Evolutionary conservation across 2,797 vertebrate genomes (phyloP), one percentile per base, ranked within the genome.

Genomic region (Poeciliopsis turneri): DNA sequence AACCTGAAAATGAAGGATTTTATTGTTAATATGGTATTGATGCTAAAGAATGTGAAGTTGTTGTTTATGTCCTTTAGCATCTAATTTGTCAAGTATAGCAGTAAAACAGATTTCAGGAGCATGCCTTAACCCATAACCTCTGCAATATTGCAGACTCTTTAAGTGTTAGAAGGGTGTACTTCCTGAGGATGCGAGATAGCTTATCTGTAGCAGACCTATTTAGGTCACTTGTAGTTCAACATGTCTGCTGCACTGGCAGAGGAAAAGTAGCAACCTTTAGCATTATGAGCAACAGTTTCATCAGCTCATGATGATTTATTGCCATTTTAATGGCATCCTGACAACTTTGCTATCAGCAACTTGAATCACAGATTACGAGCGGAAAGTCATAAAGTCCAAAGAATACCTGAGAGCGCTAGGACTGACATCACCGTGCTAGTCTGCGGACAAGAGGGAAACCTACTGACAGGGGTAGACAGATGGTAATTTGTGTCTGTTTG

Each of bases 121-220:
- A 33, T 47, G 25, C 15, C 74, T 78, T 57, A 75, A n/a, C 57
- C 15, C 61, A 2, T 74, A 79, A 82, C 80, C 85, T 81, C 73
- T 80, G 81, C 33, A 4, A 76, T 71, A 74, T 68, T 77, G 71
- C 89, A 88, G 89, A 90, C 43, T 78, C 74, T 76, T 66, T 74
- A 55, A 61, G 76, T 70, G 83, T 89, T 89, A 84, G 89, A 84
- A 78, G 64, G 75, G 55, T 75, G 77, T 75, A 89, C 88, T 91
- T 93, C 90, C 92, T 86, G 78, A 88, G 89, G 91, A 93, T 88
- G 82, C 66, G 33, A 90, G 86, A 86, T 88, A 86, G 57, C 81
- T 88, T 91, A 93, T 92, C 88, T 86, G 53, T 36, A 88, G 89
- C 87, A 81, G 89, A 84, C 80, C 89, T 74, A 86, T 84, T 87